A percentile compares a stretch with the other conserved stretches of the same genome.
Conservation (phyloP, 2,888 invertebrate species). For the Frankliniella intonsa region DNA sequence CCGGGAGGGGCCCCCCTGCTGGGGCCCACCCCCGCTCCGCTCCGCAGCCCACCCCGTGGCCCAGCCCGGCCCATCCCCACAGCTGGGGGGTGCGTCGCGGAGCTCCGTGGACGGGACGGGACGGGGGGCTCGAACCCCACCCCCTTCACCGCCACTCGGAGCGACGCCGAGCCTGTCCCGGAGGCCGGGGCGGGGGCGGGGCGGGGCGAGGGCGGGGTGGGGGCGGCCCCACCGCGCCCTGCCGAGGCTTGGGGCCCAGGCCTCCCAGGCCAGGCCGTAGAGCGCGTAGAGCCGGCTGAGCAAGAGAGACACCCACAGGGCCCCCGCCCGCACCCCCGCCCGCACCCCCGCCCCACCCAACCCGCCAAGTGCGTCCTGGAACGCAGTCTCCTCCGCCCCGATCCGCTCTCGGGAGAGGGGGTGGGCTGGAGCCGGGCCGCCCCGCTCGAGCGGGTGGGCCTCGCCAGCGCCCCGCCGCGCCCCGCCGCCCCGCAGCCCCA, state of each 20-base stretch:
- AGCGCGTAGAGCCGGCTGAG: no score
- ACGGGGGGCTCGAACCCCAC: neutral
- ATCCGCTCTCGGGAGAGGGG: no score
- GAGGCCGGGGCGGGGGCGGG: neutral
- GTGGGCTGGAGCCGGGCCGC: no score
- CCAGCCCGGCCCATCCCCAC: neutral
- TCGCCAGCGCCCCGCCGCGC: neutral
- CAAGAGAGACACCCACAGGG: no score
- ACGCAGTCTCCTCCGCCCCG: no score
- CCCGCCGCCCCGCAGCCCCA: neutral
- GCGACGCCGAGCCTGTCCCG: neutral
- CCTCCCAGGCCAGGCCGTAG: neutral
- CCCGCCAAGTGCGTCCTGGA: no score
- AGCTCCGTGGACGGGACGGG: no score
- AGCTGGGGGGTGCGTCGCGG: neutral
- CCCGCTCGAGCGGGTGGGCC: no score
- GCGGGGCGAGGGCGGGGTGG: constrained; percentile 11
- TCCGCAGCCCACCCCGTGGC: neutral
- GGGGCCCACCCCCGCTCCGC: neutral
- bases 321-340: no score
- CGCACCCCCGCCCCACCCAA: no score
- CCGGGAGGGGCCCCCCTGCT: neutral
- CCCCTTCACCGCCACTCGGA: neutral
- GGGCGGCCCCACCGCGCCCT: neutral
- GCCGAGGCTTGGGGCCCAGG: constrained; percentile 1